phyloP scores from a whole-genome alignment of 2,888 invertebrate genomes.

The Clunio marinus region DNA sequence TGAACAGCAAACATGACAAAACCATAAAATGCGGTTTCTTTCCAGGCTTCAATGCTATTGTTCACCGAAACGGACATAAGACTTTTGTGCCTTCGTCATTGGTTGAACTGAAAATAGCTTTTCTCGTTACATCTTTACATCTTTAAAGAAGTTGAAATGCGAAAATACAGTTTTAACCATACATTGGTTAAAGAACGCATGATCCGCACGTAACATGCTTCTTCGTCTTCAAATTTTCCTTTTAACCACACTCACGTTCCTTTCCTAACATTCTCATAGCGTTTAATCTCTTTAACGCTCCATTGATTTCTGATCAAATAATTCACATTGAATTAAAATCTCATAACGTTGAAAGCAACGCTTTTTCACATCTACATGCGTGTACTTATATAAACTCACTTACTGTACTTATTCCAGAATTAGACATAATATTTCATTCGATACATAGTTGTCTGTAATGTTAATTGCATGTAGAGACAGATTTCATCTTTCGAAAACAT shows the following conservation, averaged over 20 bases:
- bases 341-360: constrained; percentile 26
- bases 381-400: too few relatives aligned
- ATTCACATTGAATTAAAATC: constrained; percentile 37
- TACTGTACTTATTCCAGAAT: too few relatives aligned
- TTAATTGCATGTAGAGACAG: too few relatives aligned
- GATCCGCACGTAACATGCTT: not conserved
- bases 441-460: too few relatives aligned
- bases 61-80: not conserved
- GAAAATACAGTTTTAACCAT: not conserved
- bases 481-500: too few relatives aligned
- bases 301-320: constrained; percentile 36
- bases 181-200: not conserved
- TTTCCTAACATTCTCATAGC: constrained; percentile 1
- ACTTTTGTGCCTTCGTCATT: too few relatives aligned
- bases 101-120: not conserved
- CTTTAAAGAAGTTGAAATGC: too few relatives aligned
- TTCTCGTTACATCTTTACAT: too few relatives aligned
- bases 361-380: too few relatives aligned
- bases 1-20: constrained; percentile 17
- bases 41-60: not conserved
- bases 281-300: constrained; percentile 36
- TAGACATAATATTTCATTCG: too few relatives aligned
- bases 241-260: not conserved
- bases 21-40: not conserved
- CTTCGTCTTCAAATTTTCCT: too few relatives aligned